Evolutionary conservation across 1,140 invertebrate genomes (phyloP).

Genomic region (Eciton burchellii): DNA sequence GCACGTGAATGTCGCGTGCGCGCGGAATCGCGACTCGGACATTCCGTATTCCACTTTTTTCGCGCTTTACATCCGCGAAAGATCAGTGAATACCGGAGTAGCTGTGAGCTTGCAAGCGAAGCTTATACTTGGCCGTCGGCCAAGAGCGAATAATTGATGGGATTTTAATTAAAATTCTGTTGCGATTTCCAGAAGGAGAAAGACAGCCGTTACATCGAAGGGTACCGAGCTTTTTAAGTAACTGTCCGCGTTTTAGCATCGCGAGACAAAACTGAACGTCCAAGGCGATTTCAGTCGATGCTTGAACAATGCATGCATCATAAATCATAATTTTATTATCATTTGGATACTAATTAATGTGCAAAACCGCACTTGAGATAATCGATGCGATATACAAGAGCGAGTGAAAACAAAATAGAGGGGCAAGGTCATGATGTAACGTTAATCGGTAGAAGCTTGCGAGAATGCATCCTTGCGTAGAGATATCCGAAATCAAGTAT

Average conservation of each 20-base stretch:
- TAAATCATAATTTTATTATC: background rate
- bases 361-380: too few relatives aligned
- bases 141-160: conserved; percentile 7
- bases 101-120: conserved; percentile 1
- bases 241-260: background rate
- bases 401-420: too few relatives aligned
- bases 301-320: background rate
- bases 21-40: background rate
- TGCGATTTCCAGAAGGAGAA: conserved; percentile 2
- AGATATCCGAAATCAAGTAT: too few relatives aligned
- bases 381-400: too few relatives aligned
- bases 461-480: too few relatives aligned
- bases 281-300: background rate
- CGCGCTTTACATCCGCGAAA: background rate
- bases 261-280: conserved; percentile 1
- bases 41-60: background rate
- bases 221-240: background rate
- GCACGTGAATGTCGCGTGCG: background rate
- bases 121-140: background rate
- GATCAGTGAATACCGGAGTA: background rate
- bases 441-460: too few relatives aligned
- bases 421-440: too few relatives aligned
- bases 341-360: too few relatives aligned
- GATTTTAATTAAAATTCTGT: conserved; percentile 43
- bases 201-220: background rate